Percentiles rank a stretch among this genome's conserved stretches.
phyloP scores from a whole-genome alignment of 2,888 invertebrate species.

The Noctuana brunneofusca region DNA sequence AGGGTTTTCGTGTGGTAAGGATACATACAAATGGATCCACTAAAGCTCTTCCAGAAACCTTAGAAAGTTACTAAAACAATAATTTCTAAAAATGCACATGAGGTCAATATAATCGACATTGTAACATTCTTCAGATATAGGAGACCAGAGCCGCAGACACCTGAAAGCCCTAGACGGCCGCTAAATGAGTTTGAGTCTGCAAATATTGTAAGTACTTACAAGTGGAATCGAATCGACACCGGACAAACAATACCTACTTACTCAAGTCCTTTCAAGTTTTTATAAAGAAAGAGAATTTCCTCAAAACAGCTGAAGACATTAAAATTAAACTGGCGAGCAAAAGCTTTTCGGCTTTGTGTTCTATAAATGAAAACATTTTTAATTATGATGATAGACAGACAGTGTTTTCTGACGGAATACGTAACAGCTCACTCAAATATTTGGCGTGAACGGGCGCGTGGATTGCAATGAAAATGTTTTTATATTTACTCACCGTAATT shows the following conservation, averaged over 20 bases:
- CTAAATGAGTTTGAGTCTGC: neutral
- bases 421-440: conserved; percentile 13
- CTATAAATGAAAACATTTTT: conserved; percentile 4
- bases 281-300: neutral
- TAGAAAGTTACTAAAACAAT: no score
- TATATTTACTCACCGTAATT: conserved; percentile 2
- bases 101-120: no score
- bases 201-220: neutral
- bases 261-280: no score
- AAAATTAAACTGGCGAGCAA: neutral
- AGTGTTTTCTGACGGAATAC: conserved; percentile 1
- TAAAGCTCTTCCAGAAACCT: no score
- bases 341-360: neutral
- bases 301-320: neutral
- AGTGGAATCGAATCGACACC: no score
- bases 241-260: no score
- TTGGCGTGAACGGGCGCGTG: conserved; percentile 4
- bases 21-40: no score
- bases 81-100: no score
- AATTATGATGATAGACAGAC: conserved; percentile 2
- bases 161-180: no score
- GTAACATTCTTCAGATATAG: no score
- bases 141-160: no score
- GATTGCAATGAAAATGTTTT: conserved; percentile 1
- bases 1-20: no score